Base-by-base conservation (phyloP, 2,888 invertebrate species). In the Epirrhoe alternata region DNA sequence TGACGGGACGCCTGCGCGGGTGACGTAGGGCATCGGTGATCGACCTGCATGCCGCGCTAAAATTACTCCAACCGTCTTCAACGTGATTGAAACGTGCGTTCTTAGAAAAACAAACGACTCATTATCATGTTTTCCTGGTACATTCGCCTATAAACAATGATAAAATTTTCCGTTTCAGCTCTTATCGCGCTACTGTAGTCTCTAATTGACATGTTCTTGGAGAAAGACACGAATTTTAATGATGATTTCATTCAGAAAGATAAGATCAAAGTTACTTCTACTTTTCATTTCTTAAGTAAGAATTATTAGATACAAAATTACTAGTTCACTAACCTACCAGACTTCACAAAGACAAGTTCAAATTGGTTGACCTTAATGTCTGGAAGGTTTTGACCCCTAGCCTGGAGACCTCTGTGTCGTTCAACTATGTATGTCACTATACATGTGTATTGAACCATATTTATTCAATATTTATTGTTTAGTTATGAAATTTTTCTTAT, bases 21-120 rank as follows among this genome's bases (percentile, higher is more conserved):
- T 89, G 90, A 91, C 90, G 90, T 89, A 84, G 84, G 79, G 78
- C 72, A 38, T 50, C 77, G 86, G 84, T 85, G 81, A 87, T 90
- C 90, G 91, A 90, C 90, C 88, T 86, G 88, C 79, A 85, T 84
- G 82, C 73, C 75, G 80, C 79, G 85, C 89, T 88, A 90, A 87
- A 85, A 83, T 89, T 89, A 86, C 79, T 74, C 71, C 75, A 81
- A 79, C 77, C 77, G 77, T 73, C 74, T 79, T 79, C 80, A 47
- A 59, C 59, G 74, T 66, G 70, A 47, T 61, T 56, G 38, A 70
- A 70, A 69, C 72, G 70, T 76, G 71, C 71, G 62, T 73, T 76
- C 73, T 71, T 69, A 69, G 75, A 74, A 76, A 73, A 70, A 68
- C 58, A 69, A 58, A 69, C 69, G 72, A 79, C 73, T 69, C 55